Base-by-base conservation (phyloP, 2,113 vertebrate species). In the Sinocyclocheilus maitianheensis region DNA sequence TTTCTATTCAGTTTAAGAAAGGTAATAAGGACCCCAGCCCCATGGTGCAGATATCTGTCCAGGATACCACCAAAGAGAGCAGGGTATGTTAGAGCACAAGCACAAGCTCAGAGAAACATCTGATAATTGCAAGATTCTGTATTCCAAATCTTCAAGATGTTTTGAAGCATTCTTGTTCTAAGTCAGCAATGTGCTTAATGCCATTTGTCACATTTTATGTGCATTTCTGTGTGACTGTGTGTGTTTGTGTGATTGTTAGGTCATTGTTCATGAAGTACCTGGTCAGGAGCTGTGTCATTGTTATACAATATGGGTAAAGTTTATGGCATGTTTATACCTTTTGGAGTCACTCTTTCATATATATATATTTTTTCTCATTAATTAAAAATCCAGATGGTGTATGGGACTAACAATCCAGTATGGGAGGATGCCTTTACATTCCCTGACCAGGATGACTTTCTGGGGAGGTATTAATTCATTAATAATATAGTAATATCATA, bases 201-300 rank as follows among this genome's bases (percentile, higher is more conserved):
- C n/a, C 12, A 34, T 30, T 58, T 22, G 37, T 71, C 20, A 37
- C 40, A 10, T 84, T 37, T 62, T 11, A n/a, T 63, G n/a, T 63
- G 30, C 12, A 77, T 91, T 87, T 92, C 46, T 90, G 78, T 91
- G 53, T 55, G 53, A 18, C 20, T 91, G 81, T 91, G 79, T 91
- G 84, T 91, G 58, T 90, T 87, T 91, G n/a, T 93, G 86, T 92
- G 86, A 93, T 71, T 87, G 88, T 94, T 94, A 98, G 97, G 97
- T 97, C 84, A 96, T 98, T 90, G 96, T 98, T 81, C 97, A 98
- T 78, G 97, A 98, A 92, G 97, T 98, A 30, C 97, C 97, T 71
- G 97, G 97, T 84, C 97, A 98, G 91, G 97, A 98, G 94, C 93
- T 98, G 8, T 7, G 7, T 22, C 18, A 24, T 2, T 30, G 10